A percentile compares a stretch with the other conserved stretches of the same genome.
phyloP scores from a whole-genome alignment of 2,113 vertebrate species.

The Eretmochelys imbricata region DNA sequence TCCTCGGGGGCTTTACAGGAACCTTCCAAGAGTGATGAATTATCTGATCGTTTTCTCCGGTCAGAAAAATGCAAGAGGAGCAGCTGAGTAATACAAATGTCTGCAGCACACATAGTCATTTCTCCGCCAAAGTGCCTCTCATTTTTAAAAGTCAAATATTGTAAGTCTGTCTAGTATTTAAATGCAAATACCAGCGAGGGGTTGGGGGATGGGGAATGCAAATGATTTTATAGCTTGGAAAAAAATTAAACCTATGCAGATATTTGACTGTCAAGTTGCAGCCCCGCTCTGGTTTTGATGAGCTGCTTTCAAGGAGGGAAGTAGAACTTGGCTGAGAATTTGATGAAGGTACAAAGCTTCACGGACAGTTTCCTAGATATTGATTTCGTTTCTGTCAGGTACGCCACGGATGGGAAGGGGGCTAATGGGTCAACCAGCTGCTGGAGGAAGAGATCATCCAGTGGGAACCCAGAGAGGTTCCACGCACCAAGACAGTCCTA shows the following conservation, averaged over 20 bases:
- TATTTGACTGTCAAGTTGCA: background rate
- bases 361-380: fast-evolving
- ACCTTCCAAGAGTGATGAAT: background rate
- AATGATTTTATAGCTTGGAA: background rate
- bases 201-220: background rate
- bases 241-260: background rate
- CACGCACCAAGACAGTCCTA: background rate
- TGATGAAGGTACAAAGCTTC: background rate
- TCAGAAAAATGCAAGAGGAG: background rate
- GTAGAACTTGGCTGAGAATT: fast-evolving
- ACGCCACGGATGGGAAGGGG: background rate
- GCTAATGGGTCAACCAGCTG: fast-evolving
- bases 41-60: background rate
- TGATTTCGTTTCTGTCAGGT: background rate
- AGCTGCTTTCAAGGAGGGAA: background rate
- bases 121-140: background rate
- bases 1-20: background rate
- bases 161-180: background rate
- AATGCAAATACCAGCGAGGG: fast-evolving
- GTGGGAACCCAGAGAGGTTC: background rate
- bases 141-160: background rate
- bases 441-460: fast-evolving
- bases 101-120: fast-evolving
- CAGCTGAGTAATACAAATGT: background rate
- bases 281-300: fast-evolving